phyloP scores from a whole-genome alignment of 2,113 vertebrate genomes.

The Plecotus auritus region DNA sequence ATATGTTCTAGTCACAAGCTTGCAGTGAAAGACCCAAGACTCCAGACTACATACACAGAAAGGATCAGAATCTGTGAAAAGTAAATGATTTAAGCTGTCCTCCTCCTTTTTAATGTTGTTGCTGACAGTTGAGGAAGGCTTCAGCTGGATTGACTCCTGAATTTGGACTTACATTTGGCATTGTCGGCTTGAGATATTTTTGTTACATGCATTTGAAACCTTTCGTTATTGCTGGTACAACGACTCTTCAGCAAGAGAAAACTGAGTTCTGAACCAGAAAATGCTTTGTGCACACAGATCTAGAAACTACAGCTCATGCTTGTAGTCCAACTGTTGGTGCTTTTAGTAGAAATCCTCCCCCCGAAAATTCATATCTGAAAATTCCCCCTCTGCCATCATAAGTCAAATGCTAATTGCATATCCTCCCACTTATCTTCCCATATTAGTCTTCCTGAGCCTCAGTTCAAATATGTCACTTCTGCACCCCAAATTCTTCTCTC shows the following conservation, averaged over 20 bases:
- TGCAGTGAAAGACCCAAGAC: background rate
- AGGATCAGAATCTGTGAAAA: background rate
- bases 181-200: background rate
- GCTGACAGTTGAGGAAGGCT: background rate
- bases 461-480: background rate
- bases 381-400: background rate
- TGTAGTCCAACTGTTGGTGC: background rate
- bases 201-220: background rate
- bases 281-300: background rate
- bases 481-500: background rate
- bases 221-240: background rate
- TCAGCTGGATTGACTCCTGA: background rate
- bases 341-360: background rate
- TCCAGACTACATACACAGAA: background rate
- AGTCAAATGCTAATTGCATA: background rate
- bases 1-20: background rate
- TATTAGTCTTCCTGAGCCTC: background rate
- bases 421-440: background rate
- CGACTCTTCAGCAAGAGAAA: background rate
- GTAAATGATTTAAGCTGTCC: background rate
- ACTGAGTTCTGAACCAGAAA: background rate
- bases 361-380: background rate
- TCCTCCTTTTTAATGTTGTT: background rate
- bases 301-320: background rate
- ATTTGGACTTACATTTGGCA: background rate